Evolutionary conservation across 2,113 vertebrate species (phyloP), one percentile per base, ranked within the genome.

Genomic region (Eudyptes chrysolophus): DNA sequence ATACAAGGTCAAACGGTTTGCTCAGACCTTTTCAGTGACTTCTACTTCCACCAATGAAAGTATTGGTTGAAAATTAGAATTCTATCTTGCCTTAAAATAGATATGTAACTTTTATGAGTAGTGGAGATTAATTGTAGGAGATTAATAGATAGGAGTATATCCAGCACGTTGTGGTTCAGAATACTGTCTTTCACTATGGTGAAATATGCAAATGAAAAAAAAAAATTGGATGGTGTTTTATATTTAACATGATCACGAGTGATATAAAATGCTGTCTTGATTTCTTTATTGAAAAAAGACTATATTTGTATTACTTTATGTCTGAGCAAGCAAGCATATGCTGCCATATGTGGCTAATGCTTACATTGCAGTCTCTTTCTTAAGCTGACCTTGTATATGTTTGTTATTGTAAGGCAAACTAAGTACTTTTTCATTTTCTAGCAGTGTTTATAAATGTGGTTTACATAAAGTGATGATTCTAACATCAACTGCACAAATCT

Each of bases 381-480:
- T 36, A 83, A 78, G 44, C 57, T 62, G 27, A 9, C 51, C 80
- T 86, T 95, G 83, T 91, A 40, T 95, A 64, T 3, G 5, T 69
- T 93, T 87, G 34, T 92, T 96, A 69, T 71, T 95, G 46, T 87
- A 85, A 87, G 83, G 27, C 84, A 77, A 80, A 83, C 52, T 30
- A 69, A 92, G 85, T 54, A 13, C n/a, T 85, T 94, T 84, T 88
- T 96, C 66, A 68, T 93, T 96, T 79, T 61, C 87, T 87, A 66
- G 61, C 38, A 34, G 34, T 97, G 87, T 95, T 97, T 97, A 97
- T 95, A 95, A 95, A 95, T 96, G 96, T 97, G 97, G 92, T 97
- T 95, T 98, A 97, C 95, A 92, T 98, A 97, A 97, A 83, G 51
- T 62, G 66, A 94, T 92, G 91, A 93, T 72, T 95, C 74, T 94